These are phyloP conservation scores for Dendrolimus punctatus DNA, from an alignment of 1,140 invertebrate species.

Conservation along the genomic window DNA sequence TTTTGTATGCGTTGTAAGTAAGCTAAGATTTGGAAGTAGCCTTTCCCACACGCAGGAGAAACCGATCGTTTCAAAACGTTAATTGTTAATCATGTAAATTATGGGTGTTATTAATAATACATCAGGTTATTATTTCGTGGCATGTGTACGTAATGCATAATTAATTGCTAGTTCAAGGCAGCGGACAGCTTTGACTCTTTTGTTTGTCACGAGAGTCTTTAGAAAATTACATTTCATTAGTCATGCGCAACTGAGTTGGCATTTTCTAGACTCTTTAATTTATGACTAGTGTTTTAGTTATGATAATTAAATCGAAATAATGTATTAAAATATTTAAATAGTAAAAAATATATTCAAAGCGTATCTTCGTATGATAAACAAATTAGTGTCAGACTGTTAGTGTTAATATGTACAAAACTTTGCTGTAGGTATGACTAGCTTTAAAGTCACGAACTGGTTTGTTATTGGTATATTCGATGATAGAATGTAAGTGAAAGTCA, in stretches of 20 bases:
- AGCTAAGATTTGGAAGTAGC: slow-evolving; percentile 5
- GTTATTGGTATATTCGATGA: slow-evolving; percentile 56
- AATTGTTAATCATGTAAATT: no score
- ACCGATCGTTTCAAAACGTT: no score
- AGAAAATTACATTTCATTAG: slow-evolving; percentile 1
- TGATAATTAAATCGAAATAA: slow-evolving; percentile 24
- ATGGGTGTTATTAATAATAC: no score
- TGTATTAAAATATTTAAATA: neutral
- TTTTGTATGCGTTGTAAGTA: slow-evolving; percentile 17
- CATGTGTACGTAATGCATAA: neutral
- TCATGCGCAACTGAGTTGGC: slow-evolving; percentile 7
- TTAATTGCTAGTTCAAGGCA: slow-evolving; percentile 1
- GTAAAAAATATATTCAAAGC: neutral
- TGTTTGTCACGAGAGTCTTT: slow-evolving; percentile 1
- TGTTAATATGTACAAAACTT: slow-evolving; percentile 14
- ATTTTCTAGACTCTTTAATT: slow-evolving; percentile 18
- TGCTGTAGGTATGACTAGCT: slow-evolving; percentile 28
- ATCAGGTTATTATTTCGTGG: neutral
- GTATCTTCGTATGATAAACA: slow-evolving; percentile 20
- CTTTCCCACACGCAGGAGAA: neutral
- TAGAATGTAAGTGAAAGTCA: slow-evolving; percentile 68
- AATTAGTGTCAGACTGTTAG: slow-evolving; percentile 20
- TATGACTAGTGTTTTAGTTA: slow-evolving; percentile 15
- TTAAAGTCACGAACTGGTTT: slow-evolving; percentile 52
- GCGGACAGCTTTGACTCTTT: neutral